These are phyloP conservation scores for Phataginus tricuspis DNA, from an alignment of 2,797 vertebrate genomes.

Conservation along the genomic window DNA sequence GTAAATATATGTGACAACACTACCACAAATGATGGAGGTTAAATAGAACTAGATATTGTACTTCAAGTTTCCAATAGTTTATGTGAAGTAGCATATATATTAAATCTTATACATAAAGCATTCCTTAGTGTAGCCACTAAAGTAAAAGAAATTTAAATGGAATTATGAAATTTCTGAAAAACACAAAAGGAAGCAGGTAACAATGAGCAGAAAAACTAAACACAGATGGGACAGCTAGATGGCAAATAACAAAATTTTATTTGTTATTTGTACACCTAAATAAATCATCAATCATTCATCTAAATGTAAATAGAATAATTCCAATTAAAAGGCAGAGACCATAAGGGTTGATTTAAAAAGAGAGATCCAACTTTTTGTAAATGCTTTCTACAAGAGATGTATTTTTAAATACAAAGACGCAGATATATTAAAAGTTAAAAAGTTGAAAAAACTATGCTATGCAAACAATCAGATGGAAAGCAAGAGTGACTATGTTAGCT, in stretches of 20 bases:
- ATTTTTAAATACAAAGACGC: neutral
- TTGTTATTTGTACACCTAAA: neutral
- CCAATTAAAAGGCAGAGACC: neutral
- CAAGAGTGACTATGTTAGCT: neutral
- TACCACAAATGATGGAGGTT: neutral
- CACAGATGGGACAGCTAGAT: neutral
- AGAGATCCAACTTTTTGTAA: neutral
- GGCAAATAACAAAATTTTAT: neutral
- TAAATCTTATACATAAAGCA: neutral
- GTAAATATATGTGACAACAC: neutral
- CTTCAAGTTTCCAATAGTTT: neutral
- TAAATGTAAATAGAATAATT: slow-evolving; percentile 3
- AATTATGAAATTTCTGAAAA: neutral
- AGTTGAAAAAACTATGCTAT: neutral
- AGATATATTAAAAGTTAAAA: neutral
- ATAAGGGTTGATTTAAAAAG: neutral
- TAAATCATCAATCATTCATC: neutral
- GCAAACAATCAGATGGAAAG: neutral
- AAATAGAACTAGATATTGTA: neutral
- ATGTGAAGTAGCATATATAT: neutral
- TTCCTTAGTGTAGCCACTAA: neutral
- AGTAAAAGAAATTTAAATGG: neutral
- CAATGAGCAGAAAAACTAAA: neutral
- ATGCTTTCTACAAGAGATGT: neutral
- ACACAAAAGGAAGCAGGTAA: neutral